Conservation (phyloP, 2,797 vertebrate species). For the Malurus leucopterus region DNA sequence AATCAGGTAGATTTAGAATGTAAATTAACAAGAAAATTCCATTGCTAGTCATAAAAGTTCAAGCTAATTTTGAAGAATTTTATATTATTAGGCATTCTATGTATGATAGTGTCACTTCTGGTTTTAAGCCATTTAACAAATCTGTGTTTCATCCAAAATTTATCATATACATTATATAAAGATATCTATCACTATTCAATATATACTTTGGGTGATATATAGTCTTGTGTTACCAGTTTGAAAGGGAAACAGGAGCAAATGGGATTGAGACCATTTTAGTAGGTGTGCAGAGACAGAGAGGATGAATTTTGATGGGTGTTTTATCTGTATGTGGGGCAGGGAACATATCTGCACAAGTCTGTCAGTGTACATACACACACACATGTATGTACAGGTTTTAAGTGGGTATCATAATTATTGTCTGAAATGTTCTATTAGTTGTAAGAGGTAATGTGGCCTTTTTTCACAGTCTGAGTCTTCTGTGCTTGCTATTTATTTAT, state of each 20-base stretch:
- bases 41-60: too few relatives aligned
- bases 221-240: background rate
- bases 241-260: background rate
- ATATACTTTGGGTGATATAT: too few relatives aligned
- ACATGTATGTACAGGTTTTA: background rate
- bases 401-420: background rate
- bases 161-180: background rate
- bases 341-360: rapidly evolving
- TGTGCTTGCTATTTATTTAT: background rate
- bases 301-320: background rate
- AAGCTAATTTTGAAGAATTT: too few relatives aligned
- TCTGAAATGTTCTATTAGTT: background rate
- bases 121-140: background rate
- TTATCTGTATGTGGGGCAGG: background rate
- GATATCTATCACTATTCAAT: background rate
- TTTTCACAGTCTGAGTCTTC: background rate
- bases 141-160: background rate
- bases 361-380: rapidly evolving
- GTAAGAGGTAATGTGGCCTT: background rate
- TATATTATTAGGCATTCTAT: too few relatives aligned
- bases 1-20: too few relatives aligned
- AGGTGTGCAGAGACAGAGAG: background rate
- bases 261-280: rapidly evolving
- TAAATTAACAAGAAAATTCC: too few relatives aligned
- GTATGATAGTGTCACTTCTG: background rate